phyloP scores from a whole-genome alignment of 2,797 vertebrate genomes.

The Coracias cyanogaster region DNA sequence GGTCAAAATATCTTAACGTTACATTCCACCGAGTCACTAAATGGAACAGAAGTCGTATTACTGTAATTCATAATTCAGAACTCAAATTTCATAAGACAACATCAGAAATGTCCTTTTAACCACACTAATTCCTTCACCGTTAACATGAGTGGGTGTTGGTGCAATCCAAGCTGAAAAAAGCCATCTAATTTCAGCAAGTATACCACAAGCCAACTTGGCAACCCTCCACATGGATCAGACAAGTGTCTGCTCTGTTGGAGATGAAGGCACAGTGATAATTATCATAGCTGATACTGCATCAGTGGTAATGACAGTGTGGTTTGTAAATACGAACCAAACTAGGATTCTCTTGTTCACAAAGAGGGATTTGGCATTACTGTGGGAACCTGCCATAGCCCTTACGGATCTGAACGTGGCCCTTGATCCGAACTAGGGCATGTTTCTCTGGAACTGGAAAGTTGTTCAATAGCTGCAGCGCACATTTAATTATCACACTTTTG shows the following conservation, averaged over 20 bases:
- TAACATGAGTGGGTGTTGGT: constrained; percentile 84
- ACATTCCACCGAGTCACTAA: constrained; percentile 73
- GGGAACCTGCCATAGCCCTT: constrained; percentile 75
- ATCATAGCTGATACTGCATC: constrained; percentile 82
- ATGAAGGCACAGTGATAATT: constrained; percentile 85
- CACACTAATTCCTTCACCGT: constrained; percentile 78
- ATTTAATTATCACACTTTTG: not conserved
- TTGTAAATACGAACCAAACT: constrained; percentile 88
- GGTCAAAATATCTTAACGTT: constrained; percentile 66
- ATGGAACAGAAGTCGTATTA: constrained; percentile 61
- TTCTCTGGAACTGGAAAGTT: constrained; percentile 65
- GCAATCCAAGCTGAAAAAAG: constrained; percentile 83
- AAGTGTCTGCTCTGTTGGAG: constrained; percentile 84
- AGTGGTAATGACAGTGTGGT: constrained; percentile 85
- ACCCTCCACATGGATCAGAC: constrained; percentile 83
- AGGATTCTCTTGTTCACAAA: constrained; percentile 84
- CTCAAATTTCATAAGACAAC: constrained; percentile 79
- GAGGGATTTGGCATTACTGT: constrained; percentile 84
- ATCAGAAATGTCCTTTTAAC: constrained; percentile 76
- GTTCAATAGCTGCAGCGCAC: constrained; percentile 38
- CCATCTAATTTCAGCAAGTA: constrained; percentile 84
- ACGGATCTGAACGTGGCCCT: constrained; percentile 65
- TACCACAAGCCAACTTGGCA: constrained; percentile 84
- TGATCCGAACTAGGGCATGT: constrained; percentile 51
- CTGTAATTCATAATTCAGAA: constrained; percentile 78